Conservation (phyloP, 2,113 vertebrate species). For the Cyphomyrus discorhynchus region DNA sequence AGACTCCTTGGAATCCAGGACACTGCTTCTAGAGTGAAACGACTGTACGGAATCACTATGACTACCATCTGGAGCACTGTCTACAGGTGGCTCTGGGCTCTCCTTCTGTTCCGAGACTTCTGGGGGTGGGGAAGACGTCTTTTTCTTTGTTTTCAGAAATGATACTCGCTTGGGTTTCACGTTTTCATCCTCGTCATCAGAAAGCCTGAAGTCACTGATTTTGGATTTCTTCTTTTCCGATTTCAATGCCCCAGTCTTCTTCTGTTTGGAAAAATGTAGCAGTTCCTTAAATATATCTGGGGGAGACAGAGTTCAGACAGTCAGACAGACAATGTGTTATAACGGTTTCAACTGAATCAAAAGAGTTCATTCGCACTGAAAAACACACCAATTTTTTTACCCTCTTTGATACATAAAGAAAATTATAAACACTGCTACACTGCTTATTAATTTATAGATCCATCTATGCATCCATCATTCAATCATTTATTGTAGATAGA, state of each 20-base stretch:
- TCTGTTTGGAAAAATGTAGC: slow-evolving; percentile 46
- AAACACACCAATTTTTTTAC: not conserved
- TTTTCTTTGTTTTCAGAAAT: slow-evolving; percentile 60
- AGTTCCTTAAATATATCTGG: slow-evolving; percentile 55
- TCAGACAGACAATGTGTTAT: not conserved
- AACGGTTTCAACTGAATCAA: not conserved
- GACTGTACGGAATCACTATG: slow-evolving; percentile 17
- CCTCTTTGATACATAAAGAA: not conserved
- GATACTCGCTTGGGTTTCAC: slow-evolving; percentile 54
- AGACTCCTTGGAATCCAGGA: slow-evolving; percentile 15
- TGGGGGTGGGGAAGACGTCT: not conserved
- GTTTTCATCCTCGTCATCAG: slow-evolving; percentile 61
- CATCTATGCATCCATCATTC: not conserved
- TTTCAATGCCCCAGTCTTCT: slow-evolving; percentile 41
- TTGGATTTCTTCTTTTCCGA: slow-evolving; percentile 45
- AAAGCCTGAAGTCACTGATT: slow-evolving; percentile 59
- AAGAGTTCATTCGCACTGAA: not conserved
- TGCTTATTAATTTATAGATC: not conserved
- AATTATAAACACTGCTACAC: not conserved
- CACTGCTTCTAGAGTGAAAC: slow-evolving; percentile 15
- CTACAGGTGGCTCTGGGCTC: not conserved
- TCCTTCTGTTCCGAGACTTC: slow-evolving; percentile 2
- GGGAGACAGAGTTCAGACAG: not conserved
- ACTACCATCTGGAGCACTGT: not conserved
- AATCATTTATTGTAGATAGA: not conserved